Evolutionary conservation across 2,113 vertebrate species (phyloP).

Genomic region (Ondatra zibethicus): DNA sequence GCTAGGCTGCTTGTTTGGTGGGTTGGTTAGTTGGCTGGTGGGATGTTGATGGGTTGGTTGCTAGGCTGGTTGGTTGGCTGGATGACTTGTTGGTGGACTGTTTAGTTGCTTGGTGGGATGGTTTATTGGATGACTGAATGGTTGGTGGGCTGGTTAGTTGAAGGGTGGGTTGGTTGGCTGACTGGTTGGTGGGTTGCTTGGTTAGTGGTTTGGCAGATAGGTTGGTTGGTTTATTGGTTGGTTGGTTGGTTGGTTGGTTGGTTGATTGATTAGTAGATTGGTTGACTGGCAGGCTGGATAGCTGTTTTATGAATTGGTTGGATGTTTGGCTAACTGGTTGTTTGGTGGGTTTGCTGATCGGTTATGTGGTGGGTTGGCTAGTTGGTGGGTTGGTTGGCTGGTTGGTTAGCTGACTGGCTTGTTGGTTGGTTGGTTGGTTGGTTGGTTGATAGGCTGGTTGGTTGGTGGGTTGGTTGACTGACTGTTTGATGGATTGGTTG

Average conservation of each 20-base stretch:
- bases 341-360: not conserved
- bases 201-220: not conserved
- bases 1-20: not conserved
- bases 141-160: rapidly evolving
- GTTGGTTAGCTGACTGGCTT: not conserved
- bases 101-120: not conserved
- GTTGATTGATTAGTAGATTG: too few relatives aligned
- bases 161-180: rapidly evolving
- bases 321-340: not conserved
- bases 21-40: not conserved
- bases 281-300: not conserved
- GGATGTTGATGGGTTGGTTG: not conserved
- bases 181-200: not conserved
- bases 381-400: rapidly evolving
- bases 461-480: not conserved
- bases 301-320: too few relatives aligned
- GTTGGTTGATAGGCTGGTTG: not conserved
- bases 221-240: not conserved
- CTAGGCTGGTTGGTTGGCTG: not conserved
- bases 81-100: not conserved
- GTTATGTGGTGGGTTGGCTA: too few relatives aligned
- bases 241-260: not conserved
- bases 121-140: rapidly evolving
- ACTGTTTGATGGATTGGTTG: not conserved
- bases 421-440: not conserved